Base-by-base conservation (phyloP, 2,113 vertebrate genomes). In the Solea solea region DNA sequence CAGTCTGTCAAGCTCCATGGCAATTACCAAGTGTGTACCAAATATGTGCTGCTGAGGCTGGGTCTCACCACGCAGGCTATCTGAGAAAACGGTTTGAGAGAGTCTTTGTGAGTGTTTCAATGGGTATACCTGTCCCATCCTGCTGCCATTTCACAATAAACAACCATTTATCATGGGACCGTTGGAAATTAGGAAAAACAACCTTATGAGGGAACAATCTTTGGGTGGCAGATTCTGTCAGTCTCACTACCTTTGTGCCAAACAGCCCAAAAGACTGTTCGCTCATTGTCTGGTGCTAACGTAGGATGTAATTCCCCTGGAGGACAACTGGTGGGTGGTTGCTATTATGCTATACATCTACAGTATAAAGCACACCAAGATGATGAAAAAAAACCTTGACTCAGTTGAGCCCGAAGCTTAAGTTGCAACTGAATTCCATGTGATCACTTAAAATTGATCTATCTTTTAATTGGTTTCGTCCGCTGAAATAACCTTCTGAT, bases 81-180 rank as follows among this genome's bases (percentile, higher is more conserved):
- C 80, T 85, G 70, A 72, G 80, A 86, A 85, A 85, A 82, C 81
- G 68, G 76, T 86, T 76, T 53, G 69, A 86, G 72, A 74, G 80
- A 85, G 80, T 84, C 81, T 79, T 57, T 78, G 74, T 48, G 58
- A 81, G 78, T 46, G 71, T 82, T 81, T 86, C 85, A 53, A 74
- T 52, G 44, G 73, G 80, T 77, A 71, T 82, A 83, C 81, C 85
- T 88, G 78, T 87, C 78, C 81, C 64, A 77, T 84, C 83, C 79
- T 70, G 82, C 88, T 90, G 87, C 87, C 87, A 81, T 83, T 76
- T 68, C 59, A 82, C 86, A 81, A 80, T 90, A 89, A 90, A 93
- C 87, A 85, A 78, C 84, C 89, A 90, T 91, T 91, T 89, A 90
- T 89, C 87, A 88, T 82, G 83, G 82, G 80, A 76, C 82, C 71